A percentile compares a stretch with the other conserved stretches of the same genome.
Evolutionary conservation across 2,888 invertebrate genomes (phyloP).

Genomic region (Drosophila villosipedis): DNA sequence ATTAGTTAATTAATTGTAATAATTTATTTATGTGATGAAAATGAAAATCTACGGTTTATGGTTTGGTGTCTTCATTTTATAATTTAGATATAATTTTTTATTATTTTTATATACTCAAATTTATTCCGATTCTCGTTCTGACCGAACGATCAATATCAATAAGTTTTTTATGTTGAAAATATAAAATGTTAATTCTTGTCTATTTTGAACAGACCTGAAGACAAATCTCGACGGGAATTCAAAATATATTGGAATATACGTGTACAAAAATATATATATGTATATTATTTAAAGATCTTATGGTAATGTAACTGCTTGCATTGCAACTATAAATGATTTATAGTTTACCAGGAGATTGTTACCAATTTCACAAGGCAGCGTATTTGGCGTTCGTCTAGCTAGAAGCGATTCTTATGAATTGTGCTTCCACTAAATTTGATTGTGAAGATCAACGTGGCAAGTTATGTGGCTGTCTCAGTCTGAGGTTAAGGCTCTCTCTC

Average conservation of each 20-base stretch:
- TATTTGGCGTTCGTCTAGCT: not conserved
- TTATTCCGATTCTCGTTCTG: not conserved
- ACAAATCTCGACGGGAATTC: not conserved
- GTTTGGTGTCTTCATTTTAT: not conserved
- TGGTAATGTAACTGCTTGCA: not conserved
- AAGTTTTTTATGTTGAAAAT: not conserved
- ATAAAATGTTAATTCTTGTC: not conserved
- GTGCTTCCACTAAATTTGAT: constrained; percentile 39
- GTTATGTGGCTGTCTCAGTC: constrained; percentile 48
- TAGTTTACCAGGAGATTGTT: not conserved
- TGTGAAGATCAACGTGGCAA: constrained; percentile 60
- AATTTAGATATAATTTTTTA: not conserved
- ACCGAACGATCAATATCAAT: not conserved
- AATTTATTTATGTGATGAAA: not conserved
- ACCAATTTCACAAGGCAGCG: constrained; percentile 1
- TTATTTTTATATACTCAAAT: not conserved
- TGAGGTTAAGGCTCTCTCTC: constrained; percentile 34
- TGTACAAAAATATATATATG: not conserved
- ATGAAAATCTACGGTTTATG: not conserved
- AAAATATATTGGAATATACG: not conserved
- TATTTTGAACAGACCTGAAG: not conserved
- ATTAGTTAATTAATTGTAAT: not conserved
- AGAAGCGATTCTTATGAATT: not conserved
- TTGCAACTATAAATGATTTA: not conserved
- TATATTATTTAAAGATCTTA: not conserved